These are phyloP conservation scores for Agrilus biguttatus DNA, from an alignment of 2,888 invertebrate genomes.

Conservation along the genomic window DNA sequence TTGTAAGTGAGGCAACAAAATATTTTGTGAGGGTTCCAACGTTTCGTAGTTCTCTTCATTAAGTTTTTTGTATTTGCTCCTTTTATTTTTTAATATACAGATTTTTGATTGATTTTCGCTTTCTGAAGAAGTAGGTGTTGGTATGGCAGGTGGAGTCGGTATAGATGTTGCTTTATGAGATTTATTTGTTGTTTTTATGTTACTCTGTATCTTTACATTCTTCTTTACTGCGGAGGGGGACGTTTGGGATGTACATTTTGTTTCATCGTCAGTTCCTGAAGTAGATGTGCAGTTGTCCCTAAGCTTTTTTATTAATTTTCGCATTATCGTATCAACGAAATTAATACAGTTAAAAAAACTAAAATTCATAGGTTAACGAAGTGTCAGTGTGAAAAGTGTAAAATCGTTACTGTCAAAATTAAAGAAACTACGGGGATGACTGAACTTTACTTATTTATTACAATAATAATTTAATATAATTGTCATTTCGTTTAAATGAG, in stretches of 20 bases:
- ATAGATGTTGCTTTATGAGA: constrained; percentile 2
- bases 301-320: no score
- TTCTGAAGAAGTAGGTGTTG: constrained; percentile 6
- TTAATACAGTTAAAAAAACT: no score
- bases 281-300: neutral
- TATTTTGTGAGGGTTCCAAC: constrained; percentile 23
- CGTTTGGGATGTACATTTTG: constrained; percentile 1
- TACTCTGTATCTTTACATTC: no score
- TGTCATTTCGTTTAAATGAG: no score
- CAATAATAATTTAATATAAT: no score
- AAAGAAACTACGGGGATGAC: no score
- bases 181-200: no score
- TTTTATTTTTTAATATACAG: constrained; percentile 6
- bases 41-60: constrained; percentile 24
- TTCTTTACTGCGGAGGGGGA: constrained; percentile 1
- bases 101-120: constrained; percentile 9
- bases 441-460: no score
- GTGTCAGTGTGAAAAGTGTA: no score
- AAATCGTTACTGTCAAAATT: no score
- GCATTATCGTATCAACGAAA: no score
- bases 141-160: constrained; percentile 1
- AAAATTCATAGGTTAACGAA: no score
- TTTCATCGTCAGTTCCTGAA: neutral
- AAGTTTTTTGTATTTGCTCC: constrained; percentile 11
- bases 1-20: constrained; percentile 37